These are phyloP conservation scores for Caprella mutica DNA, from an alignment of 2,888 invertebrate genomes.

Conservation along the genomic window DNA sequence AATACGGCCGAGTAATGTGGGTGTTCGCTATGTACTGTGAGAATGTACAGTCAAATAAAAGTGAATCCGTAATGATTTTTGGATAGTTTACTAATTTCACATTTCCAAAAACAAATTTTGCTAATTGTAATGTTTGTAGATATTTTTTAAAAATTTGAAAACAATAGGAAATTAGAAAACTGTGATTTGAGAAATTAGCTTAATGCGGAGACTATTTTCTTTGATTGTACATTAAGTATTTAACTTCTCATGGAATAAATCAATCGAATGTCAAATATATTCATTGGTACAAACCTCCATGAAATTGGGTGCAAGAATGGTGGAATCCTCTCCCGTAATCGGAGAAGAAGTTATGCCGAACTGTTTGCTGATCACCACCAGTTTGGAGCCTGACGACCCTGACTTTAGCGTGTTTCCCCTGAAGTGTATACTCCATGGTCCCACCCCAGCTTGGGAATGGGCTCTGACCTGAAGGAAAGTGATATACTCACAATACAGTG, in stretches of 20 bases:
- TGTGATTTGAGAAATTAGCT: too few species aligned
- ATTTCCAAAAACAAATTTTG: too few species aligned
- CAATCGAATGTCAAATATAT: slow-evolving; percentile 2
- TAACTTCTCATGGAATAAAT: neutral
- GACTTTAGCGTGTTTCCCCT: slow-evolving; percentile 51
- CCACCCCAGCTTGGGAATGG: slow-evolving; percentile 58
- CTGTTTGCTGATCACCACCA: slow-evolving; percentile 61
- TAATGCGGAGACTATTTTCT: too few species aligned
- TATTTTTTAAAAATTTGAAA: too few species aligned
- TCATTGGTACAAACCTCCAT: slow-evolving; percentile 18
- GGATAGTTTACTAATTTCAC: too few species aligned
- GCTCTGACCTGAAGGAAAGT: slow-evolving; percentile 60
- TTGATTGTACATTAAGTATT: too few species aligned
- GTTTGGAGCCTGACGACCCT: slow-evolving; percentile 21
- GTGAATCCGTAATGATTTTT: too few species aligned
- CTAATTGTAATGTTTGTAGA: too few species aligned
- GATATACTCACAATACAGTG: too few species aligned
- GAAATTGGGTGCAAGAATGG: slow-evolving; percentile 47
- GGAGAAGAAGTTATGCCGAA: slow-evolving; percentile 69
- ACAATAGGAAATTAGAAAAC: too few species aligned
- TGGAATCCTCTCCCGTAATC: slow-evolving; percentile 62
- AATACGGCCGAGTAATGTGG: too few species aligned
- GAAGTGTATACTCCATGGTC: slow-evolving; percentile 66
- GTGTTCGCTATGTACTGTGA: slow-evolving; percentile 37
- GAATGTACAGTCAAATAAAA: neutral